These are phyloP conservation scores for Junonia oenone DNA, from an alignment of 2,888 invertebrate species.

Conservation along the genomic window DNA sequence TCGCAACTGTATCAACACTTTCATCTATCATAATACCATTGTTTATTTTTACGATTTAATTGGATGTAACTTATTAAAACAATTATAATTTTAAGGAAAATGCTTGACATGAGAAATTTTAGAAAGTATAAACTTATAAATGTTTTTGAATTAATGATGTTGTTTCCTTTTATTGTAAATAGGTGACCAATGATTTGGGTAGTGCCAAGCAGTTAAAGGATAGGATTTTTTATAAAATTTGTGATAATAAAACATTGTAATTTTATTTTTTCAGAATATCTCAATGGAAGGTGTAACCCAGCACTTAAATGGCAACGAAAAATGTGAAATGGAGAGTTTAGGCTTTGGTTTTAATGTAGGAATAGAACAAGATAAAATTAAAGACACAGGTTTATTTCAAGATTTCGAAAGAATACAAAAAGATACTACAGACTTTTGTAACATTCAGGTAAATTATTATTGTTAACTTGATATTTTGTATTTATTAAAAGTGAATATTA, in stretches of 20 bases:
- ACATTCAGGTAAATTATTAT: conserved; percentile 58
- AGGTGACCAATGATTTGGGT: too few species aligned
- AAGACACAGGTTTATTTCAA: conserved; percentile 65
- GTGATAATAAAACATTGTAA: not conserved
- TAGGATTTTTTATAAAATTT: not conserved
- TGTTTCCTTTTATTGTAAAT: too few species aligned
- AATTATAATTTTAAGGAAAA: too few species aligned
- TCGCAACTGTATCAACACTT: too few species aligned
- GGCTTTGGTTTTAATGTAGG: conserved; percentile 70
- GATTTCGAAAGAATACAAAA: conserved; percentile 83
- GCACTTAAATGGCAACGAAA: conserved; percentile 67
- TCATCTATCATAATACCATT: too few species aligned
- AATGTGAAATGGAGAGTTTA: conserved; percentile 63
- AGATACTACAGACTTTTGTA: conserved; percentile 76
- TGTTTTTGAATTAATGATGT: too few species aligned
- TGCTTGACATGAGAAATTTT: too few species aligned
- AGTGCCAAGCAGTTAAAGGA: too few species aligned
- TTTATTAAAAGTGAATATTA: too few species aligned
- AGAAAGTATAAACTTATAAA: too few species aligned
- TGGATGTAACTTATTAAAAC: too few species aligned
- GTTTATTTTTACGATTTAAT: too few species aligned
- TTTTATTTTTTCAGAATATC: conserved; percentile 54
- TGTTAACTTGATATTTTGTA: not conserved
- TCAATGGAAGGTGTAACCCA: conserved; percentile 60
- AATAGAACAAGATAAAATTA: conserved; percentile 66